Evolutionary conservation across 2,888 invertebrate genomes (phyloP).

Genomic region (Hyposoter dolosus): DNA sequence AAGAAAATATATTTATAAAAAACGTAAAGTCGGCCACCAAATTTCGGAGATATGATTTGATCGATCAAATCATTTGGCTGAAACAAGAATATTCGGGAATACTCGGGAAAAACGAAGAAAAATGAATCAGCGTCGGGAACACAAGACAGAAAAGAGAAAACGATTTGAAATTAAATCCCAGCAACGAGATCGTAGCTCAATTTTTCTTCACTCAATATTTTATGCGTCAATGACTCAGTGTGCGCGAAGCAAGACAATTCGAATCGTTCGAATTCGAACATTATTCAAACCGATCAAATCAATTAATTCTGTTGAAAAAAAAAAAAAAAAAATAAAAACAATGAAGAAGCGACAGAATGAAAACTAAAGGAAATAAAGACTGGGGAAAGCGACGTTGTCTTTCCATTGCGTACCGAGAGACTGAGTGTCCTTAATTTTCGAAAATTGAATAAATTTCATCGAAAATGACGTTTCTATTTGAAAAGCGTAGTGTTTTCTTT

Average conservation of each 20-base stretch:
- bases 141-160: not conserved
- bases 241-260: not conserved
- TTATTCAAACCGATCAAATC: not conserved
- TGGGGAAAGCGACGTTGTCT: conserved; percentile 29
- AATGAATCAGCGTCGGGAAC: not conserved
- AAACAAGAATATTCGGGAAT: not conserved
- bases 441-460: conserved; percentile 36
- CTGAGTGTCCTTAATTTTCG: conserved; percentile 43
- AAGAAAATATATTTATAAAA: not conserved
- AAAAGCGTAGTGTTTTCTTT: conserved; percentile 22
- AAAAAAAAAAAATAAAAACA: not conserved
- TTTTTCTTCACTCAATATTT: conserved; percentile 41
- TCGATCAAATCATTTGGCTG: not conserved
- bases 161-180: not conserved
- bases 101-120: not conserved
- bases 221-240: conserved; percentile 44
- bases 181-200: conserved; percentile 50
- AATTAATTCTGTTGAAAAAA: not conserved
- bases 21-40: not conserved
- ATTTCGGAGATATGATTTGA: not conserved
- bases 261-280: not conserved
- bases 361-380: conserved; percentile 19
- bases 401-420: conserved; percentile 50
- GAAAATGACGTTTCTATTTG: conserved; percentile 14
- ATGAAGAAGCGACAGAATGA: not conserved